Conservation (phyloP, 2,113 vertebrate species). For the Bufo gargarizans region DNA sequence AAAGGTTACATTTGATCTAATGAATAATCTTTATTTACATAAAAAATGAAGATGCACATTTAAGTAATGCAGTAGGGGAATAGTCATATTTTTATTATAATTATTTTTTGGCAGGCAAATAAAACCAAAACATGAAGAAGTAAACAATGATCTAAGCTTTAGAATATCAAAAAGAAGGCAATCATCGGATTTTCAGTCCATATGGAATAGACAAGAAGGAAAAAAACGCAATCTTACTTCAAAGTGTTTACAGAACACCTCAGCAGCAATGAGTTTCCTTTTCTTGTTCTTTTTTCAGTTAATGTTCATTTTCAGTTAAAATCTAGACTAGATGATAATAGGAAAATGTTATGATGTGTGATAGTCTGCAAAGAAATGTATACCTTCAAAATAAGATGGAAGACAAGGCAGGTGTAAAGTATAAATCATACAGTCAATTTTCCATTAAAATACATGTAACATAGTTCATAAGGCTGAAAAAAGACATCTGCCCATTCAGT, state of each 20-base stretch:
- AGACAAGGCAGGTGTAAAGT: neutral
- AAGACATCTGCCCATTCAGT: no score
- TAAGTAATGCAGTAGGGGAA: neutral
- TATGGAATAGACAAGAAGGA: neutral
- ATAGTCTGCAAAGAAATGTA: neutral
- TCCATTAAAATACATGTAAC: no score
- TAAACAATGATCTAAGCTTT: neutral
- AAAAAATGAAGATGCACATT: neutral
- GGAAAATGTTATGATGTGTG: neutral
- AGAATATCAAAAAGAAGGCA: neutral
- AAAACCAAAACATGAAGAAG: neutral
- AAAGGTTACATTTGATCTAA: neutral
- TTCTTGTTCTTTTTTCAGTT: neutral
- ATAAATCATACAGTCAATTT: no score
- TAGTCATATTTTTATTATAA: neutral
- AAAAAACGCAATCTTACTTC: neutral
- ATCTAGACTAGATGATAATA: neutral
- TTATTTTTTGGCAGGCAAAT: slow-evolving; percentile 2
- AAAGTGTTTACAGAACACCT: neutral
- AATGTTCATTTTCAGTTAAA: neutral
- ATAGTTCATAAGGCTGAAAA: no score
- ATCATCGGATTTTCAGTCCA: neutral
- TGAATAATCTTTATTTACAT: neutral
- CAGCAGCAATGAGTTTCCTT: neutral
- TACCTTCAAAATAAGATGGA: neutral